Evolutionary conservation across 92 coral and sea anemone genomes (phyloP), one percentile per base, ranked within the genome.

Genomic region (Parazoanthus atlanticus): DNA sequence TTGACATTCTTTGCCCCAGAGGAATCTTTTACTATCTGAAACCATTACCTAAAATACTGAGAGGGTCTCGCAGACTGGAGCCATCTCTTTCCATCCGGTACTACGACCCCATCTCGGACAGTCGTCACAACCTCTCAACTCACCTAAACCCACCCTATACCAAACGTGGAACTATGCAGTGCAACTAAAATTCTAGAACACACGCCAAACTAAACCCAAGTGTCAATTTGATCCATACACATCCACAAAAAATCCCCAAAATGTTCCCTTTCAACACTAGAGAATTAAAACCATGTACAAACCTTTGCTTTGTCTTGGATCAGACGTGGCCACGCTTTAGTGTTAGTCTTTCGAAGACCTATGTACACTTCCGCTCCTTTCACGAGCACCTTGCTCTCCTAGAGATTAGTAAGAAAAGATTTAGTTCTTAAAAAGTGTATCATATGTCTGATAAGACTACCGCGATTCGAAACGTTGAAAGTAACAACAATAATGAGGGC

Each of bases 361-460:
- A 96, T 90, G 88, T 88, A 86, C 23, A 96, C 96, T 90, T 96
- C 99, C 5, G 92, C 89, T 30, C 99, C 99, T 47, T 94, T 95
- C 26, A 95, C 90, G 5, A 86, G 71, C 33, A 95, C 95, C 71
- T 78, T 90, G 56, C 96, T 93, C 52, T 93, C 96, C 99, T 95
- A 81, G 34, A 49, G 47, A 31, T 8, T 28, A 2, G 26, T 17
- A 67, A 78, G 17, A 58, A 34, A 8, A 79, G 7, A 52, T 26
- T 54, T 16, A 28, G 29, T 15, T 78, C 25, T 25, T n/a, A n/a
- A n/a, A 17, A 74, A 16, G 66, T 61, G 58, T 52, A 52, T 61
- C 8, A 61, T 61, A 21, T 61, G 67, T 61, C 67, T 21, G 26
- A 21, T 23, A 2, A 52, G 10, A 2, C 19, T 12, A 52, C 10